These are phyloP conservation scores for Brachypalpus laphriformis DNA, from an alignment of 2,888 invertebrate species.

Conservation along the genomic window DNA sequence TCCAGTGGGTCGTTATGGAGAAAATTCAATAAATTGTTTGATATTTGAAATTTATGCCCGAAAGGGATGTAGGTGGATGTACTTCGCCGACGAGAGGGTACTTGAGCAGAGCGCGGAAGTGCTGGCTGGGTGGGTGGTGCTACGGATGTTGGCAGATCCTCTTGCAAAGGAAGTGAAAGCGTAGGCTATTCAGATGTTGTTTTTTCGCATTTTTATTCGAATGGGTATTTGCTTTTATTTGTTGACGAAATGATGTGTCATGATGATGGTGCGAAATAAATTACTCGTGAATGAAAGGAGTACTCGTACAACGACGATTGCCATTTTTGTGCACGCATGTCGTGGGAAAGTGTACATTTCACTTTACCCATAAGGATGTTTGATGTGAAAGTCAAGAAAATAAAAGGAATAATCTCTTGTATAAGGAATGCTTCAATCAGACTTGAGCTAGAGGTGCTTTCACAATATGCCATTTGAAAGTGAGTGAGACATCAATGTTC, in stretches of 20 bases:
- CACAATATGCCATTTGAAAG: conserved; percentile 31
- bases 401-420: neutral
- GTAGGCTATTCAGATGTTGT: conserved; percentile 15
- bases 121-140: neutral
- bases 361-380: conserved; percentile 49
- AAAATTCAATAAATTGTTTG: conserved; percentile 72
- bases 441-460: conserved; percentile 8
- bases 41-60: conserved; percentile 66
- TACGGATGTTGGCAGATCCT: neutral
- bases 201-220: conserved; percentile 16
- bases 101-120: neutral
- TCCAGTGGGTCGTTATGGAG: conserved; percentile 51
- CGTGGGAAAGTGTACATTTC: conserved; percentile 50
- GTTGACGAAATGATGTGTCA: conserved; percentile 54
- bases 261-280: conserved; percentile 63
- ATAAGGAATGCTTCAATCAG: conserved; percentile 33
- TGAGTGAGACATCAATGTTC: neutral
- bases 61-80: conserved; percentile 27
- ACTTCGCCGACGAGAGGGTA: neutral
- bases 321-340: conserved; percentile 42
- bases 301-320: conserved; percentile 40
- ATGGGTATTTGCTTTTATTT: conserved; percentile 41
- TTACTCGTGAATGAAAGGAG: conserved; percentile 43
- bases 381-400: conserved; percentile 31
- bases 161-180: conserved; percentile 50